Conservation (phyloP, 1,140 invertebrate genomes). For the Pachypeltis micranthus region DNA sequence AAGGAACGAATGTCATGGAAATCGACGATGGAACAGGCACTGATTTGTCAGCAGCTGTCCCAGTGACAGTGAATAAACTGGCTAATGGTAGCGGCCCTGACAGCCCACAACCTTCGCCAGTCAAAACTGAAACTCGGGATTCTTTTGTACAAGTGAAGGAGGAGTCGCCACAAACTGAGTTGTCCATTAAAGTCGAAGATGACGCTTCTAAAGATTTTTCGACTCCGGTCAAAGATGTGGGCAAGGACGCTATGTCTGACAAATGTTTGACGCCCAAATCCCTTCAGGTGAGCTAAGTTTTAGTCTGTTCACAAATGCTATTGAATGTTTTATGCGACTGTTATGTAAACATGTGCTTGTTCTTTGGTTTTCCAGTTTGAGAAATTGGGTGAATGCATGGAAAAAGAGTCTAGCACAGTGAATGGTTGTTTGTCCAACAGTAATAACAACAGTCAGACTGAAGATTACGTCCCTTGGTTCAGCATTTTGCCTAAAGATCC, state of each 20-base stretch:
- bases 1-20: constrained; percentile 24
- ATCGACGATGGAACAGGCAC: constrained; percentile 29
- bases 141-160: background rate
- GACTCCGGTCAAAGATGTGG: constrained; percentile 33
- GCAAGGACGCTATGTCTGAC: constrained; percentile 33
- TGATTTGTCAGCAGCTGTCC: constrained; percentile 30
- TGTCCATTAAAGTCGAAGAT: constrained; percentile 25
- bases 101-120: background rate
- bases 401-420: constrained; percentile 23
- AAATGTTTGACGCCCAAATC: constrained; percentile 27
- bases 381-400: constrained; percentile 24
- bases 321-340: too few relatives aligned
- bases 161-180: background rate
- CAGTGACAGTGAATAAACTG: constrained; percentile 25
- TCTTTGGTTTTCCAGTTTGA: constrained; percentile 22
- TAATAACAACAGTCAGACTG: constrained; percentile 10
- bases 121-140: background rate
- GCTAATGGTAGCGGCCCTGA: constrained; percentile 27
- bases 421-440: constrained; percentile 20
- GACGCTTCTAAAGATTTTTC: constrained; percentile 31
- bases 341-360: too few relatives aligned
- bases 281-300: too few relatives aligned
- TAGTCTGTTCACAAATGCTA: too few relatives aligned
- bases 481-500: constrained; percentile 47
- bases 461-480: constrained; percentile 39